phyloP scores from a whole-genome alignment of 2,888 invertebrate species.

The Asteroscopus sphinx region DNA sequence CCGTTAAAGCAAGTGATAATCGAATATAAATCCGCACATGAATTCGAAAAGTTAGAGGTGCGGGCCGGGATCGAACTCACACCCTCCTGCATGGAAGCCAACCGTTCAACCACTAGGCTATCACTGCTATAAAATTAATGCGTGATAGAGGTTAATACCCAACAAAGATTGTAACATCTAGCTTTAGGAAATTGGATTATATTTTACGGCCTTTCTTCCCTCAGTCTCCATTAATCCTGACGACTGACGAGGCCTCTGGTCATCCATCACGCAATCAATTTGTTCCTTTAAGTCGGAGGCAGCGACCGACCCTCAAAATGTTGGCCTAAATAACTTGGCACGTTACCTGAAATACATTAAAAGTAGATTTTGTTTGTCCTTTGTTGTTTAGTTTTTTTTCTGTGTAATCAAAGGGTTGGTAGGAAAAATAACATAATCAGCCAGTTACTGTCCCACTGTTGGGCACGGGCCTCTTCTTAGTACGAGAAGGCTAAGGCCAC shows the following conservation, averaged over 20 bases:
- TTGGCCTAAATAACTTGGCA: slow-evolving; percentile 32
- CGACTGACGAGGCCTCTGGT: slow-evolving; percentile 10
- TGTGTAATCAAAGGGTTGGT: not conserved
- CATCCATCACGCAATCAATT: slow-evolving; percentile 60
- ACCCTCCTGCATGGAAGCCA: too few species aligned
- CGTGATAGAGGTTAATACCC: too few species aligned
- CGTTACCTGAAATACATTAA: slow-evolving; percentile 14
- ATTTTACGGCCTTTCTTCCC: not conserved
- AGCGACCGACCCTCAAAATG: slow-evolving; percentile 26
- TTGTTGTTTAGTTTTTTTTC: slow-evolving; percentile 1
- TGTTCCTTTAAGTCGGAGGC: slow-evolving; percentile 7
- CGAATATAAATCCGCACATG: too few species aligned
- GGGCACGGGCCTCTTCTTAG: too few species aligned
- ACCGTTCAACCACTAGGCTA: too few species aligned
- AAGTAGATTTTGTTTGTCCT: slow-evolving; percentile 22
- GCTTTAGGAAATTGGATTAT: slow-evolving; percentile 7
- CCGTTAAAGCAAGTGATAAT: too few species aligned
- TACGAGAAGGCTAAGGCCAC: too few species aligned
- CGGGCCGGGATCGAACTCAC: too few species aligned
- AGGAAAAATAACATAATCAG: too few species aligned
- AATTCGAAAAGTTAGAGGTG: too few species aligned
- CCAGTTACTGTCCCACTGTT: too few species aligned
- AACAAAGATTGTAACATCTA: slow-evolving; percentile 12
- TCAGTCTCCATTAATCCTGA: slow-evolving; percentile 48
- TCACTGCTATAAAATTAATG: too few species aligned